Percentiles rank a stretch among this genome's conserved stretches.
phyloP scores from a whole-genome alignment of 2,888 invertebrate genomes.

The Campaea margaritaria region DNA sequence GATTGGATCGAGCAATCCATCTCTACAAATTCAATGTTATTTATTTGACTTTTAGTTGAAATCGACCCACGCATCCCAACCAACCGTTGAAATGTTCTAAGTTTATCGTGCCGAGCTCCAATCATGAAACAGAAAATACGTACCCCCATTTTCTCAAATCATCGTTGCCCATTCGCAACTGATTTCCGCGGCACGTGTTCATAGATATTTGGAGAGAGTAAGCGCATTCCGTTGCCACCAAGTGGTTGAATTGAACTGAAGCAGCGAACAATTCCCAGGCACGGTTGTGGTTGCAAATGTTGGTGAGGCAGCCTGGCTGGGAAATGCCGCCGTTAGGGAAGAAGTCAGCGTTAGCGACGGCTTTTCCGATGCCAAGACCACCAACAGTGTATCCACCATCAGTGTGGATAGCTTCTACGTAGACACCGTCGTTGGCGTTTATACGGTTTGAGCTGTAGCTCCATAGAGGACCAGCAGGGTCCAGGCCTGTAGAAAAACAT shows the following conservation, averaged over 20 bases:
- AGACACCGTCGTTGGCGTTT: conserved; percentile 60
- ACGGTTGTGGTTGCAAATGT: conserved; percentile 62
- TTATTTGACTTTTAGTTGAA: no score
- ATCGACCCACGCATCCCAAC: no score
- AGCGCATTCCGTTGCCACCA: conserved; percentile 54
- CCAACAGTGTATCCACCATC: conserved; percentile 71
- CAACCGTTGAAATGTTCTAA: no score
- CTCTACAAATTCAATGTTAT: no score
- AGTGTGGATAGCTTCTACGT: conserved; percentile 70
- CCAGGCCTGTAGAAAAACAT: conserved; percentile 51
- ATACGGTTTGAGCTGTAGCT: conserved; percentile 48
- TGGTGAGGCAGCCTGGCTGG: conserved; percentile 60
- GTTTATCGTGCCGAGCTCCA: no score
- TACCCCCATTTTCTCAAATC: conserved; percentile 61
- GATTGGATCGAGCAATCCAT: no score
- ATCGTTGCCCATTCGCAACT: conserved; percentile 59
- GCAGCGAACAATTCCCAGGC: conserved; percentile 63
- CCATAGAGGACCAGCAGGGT: conserved; percentile 65
- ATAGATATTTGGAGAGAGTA: conserved; percentile 49
- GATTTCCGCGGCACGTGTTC: conserved; percentile 57
- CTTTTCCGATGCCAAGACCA: conserved; percentile 69
- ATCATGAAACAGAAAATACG: conserved; percentile 21
- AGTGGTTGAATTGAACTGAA: conserved; percentile 56
- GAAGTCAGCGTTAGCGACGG: conserved; percentile 83
- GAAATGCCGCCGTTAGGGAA: conserved; percentile 83